phyloP scores from a whole-genome alignment of 2,888 invertebrate species.

The Andrena bucephala region DNA sequence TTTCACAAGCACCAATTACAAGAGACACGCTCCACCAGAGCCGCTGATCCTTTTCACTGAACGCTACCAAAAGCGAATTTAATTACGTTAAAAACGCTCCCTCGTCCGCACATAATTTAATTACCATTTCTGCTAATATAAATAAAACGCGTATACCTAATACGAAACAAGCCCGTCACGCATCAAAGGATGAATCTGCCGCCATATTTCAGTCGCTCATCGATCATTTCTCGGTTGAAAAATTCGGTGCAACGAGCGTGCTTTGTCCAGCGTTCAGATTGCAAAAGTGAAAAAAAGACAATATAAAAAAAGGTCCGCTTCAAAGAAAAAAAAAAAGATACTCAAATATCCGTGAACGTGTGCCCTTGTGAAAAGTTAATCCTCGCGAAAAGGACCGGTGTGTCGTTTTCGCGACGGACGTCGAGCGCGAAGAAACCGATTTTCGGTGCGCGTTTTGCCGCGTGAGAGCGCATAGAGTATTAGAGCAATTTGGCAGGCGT shows the following conservation, averaged over 20 bases:
- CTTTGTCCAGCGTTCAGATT: background rate
- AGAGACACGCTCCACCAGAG: background rate
- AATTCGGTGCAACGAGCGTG: no score
- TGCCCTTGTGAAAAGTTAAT: background rate
- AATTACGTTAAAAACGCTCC: background rate
- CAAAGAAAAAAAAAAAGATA: background rate
- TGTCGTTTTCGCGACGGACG: background rate
- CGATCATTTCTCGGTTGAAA: background rate
- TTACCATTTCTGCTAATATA: background rate
- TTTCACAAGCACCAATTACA: background rate
- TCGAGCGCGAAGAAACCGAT: background rate
- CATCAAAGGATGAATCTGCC: background rate
- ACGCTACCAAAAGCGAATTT: background rate
- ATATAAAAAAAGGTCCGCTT: no score
- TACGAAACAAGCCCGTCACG: background rate
- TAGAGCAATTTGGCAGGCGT: slow-evolving; percentile 67
- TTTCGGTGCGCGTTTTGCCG: slow-evolving; percentile 6
- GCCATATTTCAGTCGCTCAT: background rate
- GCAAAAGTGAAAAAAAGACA: background rate
- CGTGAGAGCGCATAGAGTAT: slow-evolving; percentile 30
- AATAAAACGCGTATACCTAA: background rate
- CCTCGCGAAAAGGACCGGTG: background rate
- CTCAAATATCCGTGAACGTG: background rate
- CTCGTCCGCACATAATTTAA: background rate
- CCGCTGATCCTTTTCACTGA: background rate